Evolutionary conservation across 53 echinoderm and acorn worm genomes (phyloP).

Genomic region (Zoroaster sp.): DNA sequence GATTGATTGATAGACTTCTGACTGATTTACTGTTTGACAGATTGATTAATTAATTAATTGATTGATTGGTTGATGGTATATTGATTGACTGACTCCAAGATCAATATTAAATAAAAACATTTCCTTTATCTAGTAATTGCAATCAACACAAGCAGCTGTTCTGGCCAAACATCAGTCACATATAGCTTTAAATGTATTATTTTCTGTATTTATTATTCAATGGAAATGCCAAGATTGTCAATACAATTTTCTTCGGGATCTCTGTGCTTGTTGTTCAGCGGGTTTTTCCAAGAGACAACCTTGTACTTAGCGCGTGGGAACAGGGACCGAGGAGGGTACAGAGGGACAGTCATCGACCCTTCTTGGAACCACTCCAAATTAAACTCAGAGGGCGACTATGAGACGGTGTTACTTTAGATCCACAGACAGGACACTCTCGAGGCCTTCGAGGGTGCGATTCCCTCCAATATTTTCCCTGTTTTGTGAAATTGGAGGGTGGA

Average conservation of each 20-base stretch:
- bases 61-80: too few relatives aligned
- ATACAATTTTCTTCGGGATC: background rate
- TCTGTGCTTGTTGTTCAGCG: background rate
- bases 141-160: too few relatives aligned
- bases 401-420: conserved; percentile 27
- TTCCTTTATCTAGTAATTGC: too few relatives aligned
- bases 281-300: background rate
- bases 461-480: background rate
- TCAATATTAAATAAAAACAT: too few relatives aligned
- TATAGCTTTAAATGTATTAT: too few relatives aligned
- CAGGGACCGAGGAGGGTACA: background rate
- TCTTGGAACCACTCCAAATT: conserved; percentile 7
- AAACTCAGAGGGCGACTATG: conserved; percentile 32
- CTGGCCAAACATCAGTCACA: too few relatives aligned
- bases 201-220: background rate
- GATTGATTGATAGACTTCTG: too few relatives aligned
- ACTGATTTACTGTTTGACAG: too few relatives aligned
- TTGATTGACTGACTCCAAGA: too few relatives aligned
- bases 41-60: too few relatives aligned
- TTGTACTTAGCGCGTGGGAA: conserved; percentile 41
- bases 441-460: background rate
- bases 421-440: background rate
- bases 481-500: background rate
- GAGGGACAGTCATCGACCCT: conserved; percentile 8
- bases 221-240: background rate